Evolutionary conservation across 1,140 invertebrate genomes (phyloP).

Genomic region (Brevipalpus yothersi): DNA sequence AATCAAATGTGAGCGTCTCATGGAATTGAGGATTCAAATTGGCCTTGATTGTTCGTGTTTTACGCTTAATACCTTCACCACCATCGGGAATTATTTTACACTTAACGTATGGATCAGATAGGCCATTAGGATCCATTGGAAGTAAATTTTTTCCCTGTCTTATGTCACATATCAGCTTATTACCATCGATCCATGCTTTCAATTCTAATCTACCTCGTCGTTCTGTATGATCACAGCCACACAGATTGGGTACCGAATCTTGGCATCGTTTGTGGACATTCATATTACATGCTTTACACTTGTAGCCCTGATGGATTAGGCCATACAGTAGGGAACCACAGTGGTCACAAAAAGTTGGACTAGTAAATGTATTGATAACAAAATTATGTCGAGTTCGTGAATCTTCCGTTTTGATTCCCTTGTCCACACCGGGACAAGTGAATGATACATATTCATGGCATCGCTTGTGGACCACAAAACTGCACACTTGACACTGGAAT

Average conservation of each 20-base stretch:
- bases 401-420: not conserved
- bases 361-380: slow-evolving; percentile 77
- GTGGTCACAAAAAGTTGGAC: slow-evolving; percentile 98
- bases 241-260: slow-evolving; percentile 89
- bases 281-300: slow-evolving; percentile 63
- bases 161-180: slow-evolving; percentile 47
- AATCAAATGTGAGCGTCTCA: slow-evolving; percentile 71
- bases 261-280: slow-evolving; percentile 98
- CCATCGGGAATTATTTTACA: slow-evolving; percentile 82
- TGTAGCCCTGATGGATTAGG: slow-evolving; percentile 41
- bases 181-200: not conserved
- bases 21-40: slow-evolving; percentile 92
- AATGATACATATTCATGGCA: slow-evolving; percentile 99
- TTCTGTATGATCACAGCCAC: slow-evolving; percentile 97
- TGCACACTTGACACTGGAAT: slow-evolving; percentile 72
- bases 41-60: slow-evolving; percentile 87
- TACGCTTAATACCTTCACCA: slow-evolving; percentile 73
- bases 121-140: slow-evolving; percentile 98
- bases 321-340: slow-evolving; percentile 91
- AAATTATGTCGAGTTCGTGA: slow-evolving; percentile 45
- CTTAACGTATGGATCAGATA: slow-evolving; percentile 66
- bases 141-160: slow-evolving; percentile 83
- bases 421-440: slow-evolving; percentile 83
- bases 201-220: slow-evolving; percentile 57
- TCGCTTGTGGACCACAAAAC: slow-evolving; percentile 74